Evolutionary conservation across 2,888 invertebrate species (phyloP).

Genomic region (Maniola hyperantus): DNA sequence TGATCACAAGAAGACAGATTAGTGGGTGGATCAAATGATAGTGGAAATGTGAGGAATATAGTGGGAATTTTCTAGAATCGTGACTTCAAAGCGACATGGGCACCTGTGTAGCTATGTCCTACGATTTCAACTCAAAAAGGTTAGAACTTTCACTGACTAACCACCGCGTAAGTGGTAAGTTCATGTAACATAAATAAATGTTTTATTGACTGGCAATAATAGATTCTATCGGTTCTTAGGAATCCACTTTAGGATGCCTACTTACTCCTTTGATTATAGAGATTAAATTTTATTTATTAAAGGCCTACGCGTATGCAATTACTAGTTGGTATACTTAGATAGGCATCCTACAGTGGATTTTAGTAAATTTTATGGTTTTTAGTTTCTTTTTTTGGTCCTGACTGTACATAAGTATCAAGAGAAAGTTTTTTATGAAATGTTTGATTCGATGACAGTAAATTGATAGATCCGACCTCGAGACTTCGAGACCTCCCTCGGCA

Average conservation of each 20-base stretch:
- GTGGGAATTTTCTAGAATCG: constrained; percentile 3
- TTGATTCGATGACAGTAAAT: too few relatives aligned
- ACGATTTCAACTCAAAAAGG: constrained; percentile 8
- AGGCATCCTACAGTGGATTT: too few relatives aligned
- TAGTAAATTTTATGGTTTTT: too few relatives aligned
- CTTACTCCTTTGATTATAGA: too few relatives aligned
- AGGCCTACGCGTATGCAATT: too few relatives aligned
- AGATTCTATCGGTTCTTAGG: not conserved
- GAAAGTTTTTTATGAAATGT: too few relatives aligned
- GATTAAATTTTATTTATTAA: too few relatives aligned
- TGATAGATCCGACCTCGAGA: too few relatives aligned
- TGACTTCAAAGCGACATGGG: constrained; percentile 7
- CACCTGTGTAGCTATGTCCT: not conserved
- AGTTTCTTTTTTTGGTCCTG: too few relatives aligned
- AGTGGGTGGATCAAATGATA: constrained; percentile 1
- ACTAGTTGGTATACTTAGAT: too few relatives aligned
- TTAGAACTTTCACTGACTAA: constrained; percentile 12
- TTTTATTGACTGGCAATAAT: constrained; percentile 6
- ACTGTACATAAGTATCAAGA: too few relatives aligned
- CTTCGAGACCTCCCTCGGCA: too few relatives aligned
- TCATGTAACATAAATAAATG: constrained; percentile 13
- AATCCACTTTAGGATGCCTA: not conserved
- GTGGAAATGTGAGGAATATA: constrained; percentile 1
- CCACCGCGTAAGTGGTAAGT: constrained; percentile 15
- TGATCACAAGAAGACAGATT: constrained; percentile 2